These are phyloP conservation scores for Brachyhypopomus occidentalis DNA, from an alignment of 2,113 vertebrate species.

Conservation along the genomic window DNA sequence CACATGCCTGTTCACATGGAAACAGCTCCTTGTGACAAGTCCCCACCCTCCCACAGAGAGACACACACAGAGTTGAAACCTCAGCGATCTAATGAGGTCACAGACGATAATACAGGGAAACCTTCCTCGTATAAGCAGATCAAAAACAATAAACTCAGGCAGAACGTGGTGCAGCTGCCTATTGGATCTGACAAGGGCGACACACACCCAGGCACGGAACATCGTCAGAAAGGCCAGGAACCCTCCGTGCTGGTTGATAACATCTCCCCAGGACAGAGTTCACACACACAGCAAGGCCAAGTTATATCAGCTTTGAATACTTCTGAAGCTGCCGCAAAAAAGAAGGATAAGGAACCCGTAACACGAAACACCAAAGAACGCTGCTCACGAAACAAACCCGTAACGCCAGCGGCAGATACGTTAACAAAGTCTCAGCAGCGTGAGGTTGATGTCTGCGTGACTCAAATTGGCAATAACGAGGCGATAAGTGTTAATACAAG, in stretches of 20 bases:
- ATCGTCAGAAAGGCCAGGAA: neutral
- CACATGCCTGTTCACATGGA: neutral
- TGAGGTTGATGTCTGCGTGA: neutral
- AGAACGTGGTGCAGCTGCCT: neutral
- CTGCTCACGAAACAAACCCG: neutral
- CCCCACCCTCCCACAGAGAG: neutral
- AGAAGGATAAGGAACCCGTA: constrained; percentile 11
- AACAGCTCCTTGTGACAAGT: neutral
- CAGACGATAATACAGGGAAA: neutral
- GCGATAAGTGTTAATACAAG: neutral
- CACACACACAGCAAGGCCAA: constrained; percentile 7
- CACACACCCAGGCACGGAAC: neutral
- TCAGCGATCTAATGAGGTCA: neutral
- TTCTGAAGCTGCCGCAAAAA: neutral
- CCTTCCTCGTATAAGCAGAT: neutral
- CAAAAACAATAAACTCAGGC: neutral
- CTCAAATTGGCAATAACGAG: too few relatives aligned
- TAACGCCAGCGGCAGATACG: neutral
- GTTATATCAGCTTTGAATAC: constrained; percentile 21
- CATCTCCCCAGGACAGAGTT: constrained; percentile 15
- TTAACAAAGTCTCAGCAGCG: neutral
- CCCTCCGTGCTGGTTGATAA: neutral
- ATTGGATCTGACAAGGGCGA: neutral
- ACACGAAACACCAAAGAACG: neutral
- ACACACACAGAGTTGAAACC: neutral